Conservation (phyloP, 2,888 invertebrate genomes). For the Exocentrus adspersus region DNA sequence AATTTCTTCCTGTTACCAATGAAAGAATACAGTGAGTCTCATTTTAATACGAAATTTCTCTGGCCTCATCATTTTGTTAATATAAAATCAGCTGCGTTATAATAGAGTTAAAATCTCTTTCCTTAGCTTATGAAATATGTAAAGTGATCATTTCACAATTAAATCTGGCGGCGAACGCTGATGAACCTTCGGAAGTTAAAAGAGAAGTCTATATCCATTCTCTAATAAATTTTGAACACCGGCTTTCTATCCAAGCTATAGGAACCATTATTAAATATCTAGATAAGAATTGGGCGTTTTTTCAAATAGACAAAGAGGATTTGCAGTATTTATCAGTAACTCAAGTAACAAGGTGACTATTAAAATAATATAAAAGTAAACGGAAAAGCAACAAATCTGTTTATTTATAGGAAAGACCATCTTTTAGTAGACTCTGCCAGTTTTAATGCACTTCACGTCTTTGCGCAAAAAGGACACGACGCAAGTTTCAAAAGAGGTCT, state of each 20-base stretch:
- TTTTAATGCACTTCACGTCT: slow-evolving; percentile 81
- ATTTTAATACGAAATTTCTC: not conserved
- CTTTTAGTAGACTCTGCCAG: slow-evolving; percentile 78
- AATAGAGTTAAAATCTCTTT: too few species aligned
- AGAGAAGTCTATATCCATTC: slow-evolving; percentile 70
- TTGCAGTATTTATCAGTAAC: slow-evolving; percentile 68
- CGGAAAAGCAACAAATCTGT: not conserved
- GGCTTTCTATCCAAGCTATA: slow-evolving; percentile 73
- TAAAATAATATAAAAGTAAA: not conserved
- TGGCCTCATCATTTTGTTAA: too few species aligned
- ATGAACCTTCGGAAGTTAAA: slow-evolving; percentile 66
- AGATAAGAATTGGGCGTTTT: slow-evolving; percentile 70
- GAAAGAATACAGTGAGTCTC: slow-evolving; percentile 69
- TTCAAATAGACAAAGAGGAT: slow-evolving; percentile 61
- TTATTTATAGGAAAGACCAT: slow-evolving; percentile 71
- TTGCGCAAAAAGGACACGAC: slow-evolving; percentile 77
- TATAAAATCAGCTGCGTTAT: too few species aligned
- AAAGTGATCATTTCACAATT: slow-evolving; percentile 50
- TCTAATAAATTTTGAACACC: slow-evolving; percentile 71
- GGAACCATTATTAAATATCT: slow-evolving; percentile 78
- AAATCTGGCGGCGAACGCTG: slow-evolving; percentile 61
- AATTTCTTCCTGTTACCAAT: slow-evolving; percentile 68
- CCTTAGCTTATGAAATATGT: slow-evolving; percentile 53
- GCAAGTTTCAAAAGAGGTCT: slow-evolving; percentile 77
- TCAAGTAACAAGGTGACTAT: slow-evolving; percentile 71